A percentile compares a stretch with the other conserved stretches of the same genome.
Conservation (phyloP, 2,888 invertebrate species). For the Pelosia muscerda region DNA sequence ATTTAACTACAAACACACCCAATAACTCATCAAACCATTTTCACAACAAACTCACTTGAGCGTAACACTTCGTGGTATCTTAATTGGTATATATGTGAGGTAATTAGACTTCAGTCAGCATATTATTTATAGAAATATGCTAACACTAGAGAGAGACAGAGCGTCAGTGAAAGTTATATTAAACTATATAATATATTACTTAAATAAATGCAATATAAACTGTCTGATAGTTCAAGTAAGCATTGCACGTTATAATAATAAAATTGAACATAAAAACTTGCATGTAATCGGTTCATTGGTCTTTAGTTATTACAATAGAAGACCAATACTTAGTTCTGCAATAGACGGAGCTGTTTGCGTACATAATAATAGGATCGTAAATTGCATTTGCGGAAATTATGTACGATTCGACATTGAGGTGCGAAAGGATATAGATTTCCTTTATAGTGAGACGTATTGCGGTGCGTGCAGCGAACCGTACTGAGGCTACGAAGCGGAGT, state of each 20-base stretch:
- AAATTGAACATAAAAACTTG: background rate
- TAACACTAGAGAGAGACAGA: slow-evolving; percentile 29
- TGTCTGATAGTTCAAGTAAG: slow-evolving; percentile 9
- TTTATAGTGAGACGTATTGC: slow-evolving; percentile 31
- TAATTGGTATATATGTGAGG: slow-evolving; percentile 32
- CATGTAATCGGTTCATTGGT: slow-evolving; percentile 1
- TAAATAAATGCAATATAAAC: slow-evolving; percentile 37
- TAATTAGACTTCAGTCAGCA: slow-evolving; percentile 32
- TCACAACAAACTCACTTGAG: slow-evolving; percentile 34
- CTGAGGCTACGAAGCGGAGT: slow-evolving; percentile 17
- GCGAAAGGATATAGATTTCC: slow-evolving; percentile 42
- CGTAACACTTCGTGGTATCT: slow-evolving; percentile 30
- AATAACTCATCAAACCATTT: slow-evolving; percentile 24
- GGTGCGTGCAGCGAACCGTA: slow-evolving; percentile 32
- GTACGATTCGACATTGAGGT: slow-evolving; percentile 27
- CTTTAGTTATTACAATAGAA: background rate
- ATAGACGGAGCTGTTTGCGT: background rate
- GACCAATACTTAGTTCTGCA: background rate
- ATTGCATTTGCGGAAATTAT: slow-evolving; percentile 12
- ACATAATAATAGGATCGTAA: slow-evolving; percentile 5
- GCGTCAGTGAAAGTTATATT: slow-evolving; percentile 47
- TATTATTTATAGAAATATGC: slow-evolving; percentile 28
- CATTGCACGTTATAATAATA: background rate
- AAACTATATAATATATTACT: slow-evolving; percentile 39
- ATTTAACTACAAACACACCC: slow-evolving; percentile 11